phyloP scores from a whole-genome alignment of 2,113 vertebrate species.

The Oreotrochilus melanogaster region DNA sequence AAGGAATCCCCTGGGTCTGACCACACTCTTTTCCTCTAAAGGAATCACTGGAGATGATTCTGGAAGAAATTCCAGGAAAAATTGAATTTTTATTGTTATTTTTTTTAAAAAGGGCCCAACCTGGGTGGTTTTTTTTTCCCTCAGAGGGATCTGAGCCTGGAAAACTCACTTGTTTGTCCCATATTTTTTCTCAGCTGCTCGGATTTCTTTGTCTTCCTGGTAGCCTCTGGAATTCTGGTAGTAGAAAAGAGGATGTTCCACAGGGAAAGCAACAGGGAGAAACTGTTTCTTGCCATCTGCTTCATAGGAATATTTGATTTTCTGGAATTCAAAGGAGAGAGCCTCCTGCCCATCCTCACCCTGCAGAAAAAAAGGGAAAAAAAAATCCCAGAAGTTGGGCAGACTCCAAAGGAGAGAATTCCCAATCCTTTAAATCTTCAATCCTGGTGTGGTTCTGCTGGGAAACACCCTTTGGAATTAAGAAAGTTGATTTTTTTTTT shows the following conservation, averaged over 20 bases:
- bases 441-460: rapidly evolving
- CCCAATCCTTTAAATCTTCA: rapidly evolving
- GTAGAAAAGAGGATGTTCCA: constrained; percentile 80
- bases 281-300: constrained; percentile 85
- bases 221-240: constrained; percentile 92
- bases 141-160: neutral
- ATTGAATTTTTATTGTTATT: too few species aligned
- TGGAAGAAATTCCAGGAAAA: too few species aligned
- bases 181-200: constrained; percentile 87
- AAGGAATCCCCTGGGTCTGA: neutral
- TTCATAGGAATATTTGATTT: constrained; percentile 91
- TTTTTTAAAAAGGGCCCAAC: too few species aligned
- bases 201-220: constrained; percentile 89
- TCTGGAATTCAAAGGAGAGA: constrained; percentile 95
- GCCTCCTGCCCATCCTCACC: constrained; percentile 82
- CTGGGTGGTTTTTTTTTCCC: too few species aligned
- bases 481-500: too few species aligned
- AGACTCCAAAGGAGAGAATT: too few species aligned
- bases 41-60: too few species aligned
- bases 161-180: constrained; percentile 85
- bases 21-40: neutral
- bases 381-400: too few species aligned
- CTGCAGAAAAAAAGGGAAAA: constrained; percentile 53
- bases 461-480: too few species aligned
- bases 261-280: constrained; percentile 87